A percentile compares a stretch with the other conserved stretches of the same genome.
Evolutionary conservation across 2,113 vertebrate species (phyloP).

Genomic region (Mystacornis crossleyi): DNA sequence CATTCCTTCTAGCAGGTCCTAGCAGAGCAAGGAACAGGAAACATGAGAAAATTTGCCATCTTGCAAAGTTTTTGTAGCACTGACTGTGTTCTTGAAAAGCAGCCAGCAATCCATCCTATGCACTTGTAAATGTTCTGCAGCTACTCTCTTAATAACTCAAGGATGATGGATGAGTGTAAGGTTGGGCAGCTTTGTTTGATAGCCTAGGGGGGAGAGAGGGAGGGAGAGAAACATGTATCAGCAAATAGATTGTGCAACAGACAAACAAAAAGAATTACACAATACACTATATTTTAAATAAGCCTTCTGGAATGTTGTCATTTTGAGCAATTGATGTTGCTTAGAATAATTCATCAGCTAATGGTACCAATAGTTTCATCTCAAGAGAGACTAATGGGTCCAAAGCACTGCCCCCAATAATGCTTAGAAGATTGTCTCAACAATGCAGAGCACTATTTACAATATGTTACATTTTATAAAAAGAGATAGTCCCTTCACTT

Average conservation of each 20-base stretch:
- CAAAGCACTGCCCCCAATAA: background rate
- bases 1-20: constrained; percentile 52
- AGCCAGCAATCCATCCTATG: constrained; percentile 56
- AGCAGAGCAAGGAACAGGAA: constrained; percentile 60
- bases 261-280: constrained; percentile 57
- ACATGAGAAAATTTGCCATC: constrained; percentile 43
- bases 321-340: constrained; percentile 22
- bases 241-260: constrained; percentile 71
- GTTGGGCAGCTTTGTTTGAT: constrained; percentile 59
- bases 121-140: constrained; percentile 64
- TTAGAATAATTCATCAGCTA: constrained; percentile 23
- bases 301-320: constrained; percentile 40
- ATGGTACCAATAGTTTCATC: background rate
- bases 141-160: constrained; percentile 47
- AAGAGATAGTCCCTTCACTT: background rate
- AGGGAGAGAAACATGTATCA: constrained; percentile 52
- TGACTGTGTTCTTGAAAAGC: constrained; percentile 61
- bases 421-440: background rate
- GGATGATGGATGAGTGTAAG: constrained; percentile 62
- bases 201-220: constrained; percentile 49
- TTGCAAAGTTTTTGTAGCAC: constrained; percentile 44
- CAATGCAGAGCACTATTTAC: background rate
- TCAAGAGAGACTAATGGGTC: background rate
- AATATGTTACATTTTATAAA: background rate
- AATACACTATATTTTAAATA: constrained; percentile 43